Evolutionary conservation across 2,113 vertebrate species (phyloP), one percentile per base, ranked within the genome.

Genomic region (Rallus limicola): DNA sequence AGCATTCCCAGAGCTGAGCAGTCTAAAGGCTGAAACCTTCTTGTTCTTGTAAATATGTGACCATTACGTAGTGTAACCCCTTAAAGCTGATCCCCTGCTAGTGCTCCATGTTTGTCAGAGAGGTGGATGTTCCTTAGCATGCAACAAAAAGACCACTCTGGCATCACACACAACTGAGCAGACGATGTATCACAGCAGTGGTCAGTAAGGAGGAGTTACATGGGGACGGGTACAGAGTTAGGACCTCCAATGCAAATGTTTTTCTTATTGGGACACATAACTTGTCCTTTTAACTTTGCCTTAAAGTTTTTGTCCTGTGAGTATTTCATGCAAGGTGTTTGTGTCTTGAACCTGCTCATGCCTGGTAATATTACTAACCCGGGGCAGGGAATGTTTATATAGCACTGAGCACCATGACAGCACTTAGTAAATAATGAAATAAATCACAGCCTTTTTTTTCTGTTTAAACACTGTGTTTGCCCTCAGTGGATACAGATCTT

Each of bases 361-460:
- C 82, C 83, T 87, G 36, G 58, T 19, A 68, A 55, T 82, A 59
- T 89, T 96, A 97, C 91, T 91, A 84, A 94, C 92, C 78, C 1
- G 0, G 29, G 50, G 77, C 86, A 91, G 81, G 15, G 20, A 92
- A 76, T 91, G 83, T 97, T 96, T 96, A 82, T 91, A 59, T 86
- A 87, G 91, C 44, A 63, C 86, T 38, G 46, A 91, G 86, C 91
- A 91, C 92, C 77, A 79, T 96, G 95, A 82, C 62, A 84, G 91
- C 92, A 82, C 81, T 93, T 84, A 63, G 86, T 85, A 95, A 96
- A 95, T 95, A 97, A 95, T 89, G 70, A 95, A 95, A 91, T 93
- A 95, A 94, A 91, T 96, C 50, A 26, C 48, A 78, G 75, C 40
- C 70, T 92, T 89, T 81, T 81, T 77, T 96, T 93, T 84, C 77